phyloP scores from a whole-genome alignment of 2,113 vertebrate species.

The Heliornis fulica region DNA sequence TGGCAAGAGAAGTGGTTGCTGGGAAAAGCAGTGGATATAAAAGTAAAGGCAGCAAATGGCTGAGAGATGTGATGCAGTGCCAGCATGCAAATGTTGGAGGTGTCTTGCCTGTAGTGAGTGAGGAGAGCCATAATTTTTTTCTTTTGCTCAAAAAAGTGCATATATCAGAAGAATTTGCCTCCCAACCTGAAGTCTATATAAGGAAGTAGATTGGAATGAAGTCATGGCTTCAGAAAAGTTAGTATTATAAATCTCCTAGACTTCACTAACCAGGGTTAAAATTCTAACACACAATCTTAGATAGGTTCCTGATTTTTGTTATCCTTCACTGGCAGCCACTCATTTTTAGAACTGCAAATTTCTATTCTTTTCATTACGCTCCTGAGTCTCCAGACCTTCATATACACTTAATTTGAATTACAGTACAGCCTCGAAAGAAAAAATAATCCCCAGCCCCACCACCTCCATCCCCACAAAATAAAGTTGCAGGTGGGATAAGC shows the following conservation, averaged over 20 bases:
- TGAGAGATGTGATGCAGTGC: neutral
- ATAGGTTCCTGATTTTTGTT: neutral
- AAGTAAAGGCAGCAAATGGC: neutral
- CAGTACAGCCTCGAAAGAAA: neutral
- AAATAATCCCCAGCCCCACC: neutral
- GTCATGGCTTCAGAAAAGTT: neutral
- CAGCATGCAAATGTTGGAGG: neutral
- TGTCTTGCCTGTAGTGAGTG: neutral
- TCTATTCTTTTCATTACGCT: neutral
- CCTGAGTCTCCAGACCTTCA: neutral
- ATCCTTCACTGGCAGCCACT: neutral
- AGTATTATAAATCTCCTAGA: neutral
- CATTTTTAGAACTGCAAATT: neutral
- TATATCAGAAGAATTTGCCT: neutral
- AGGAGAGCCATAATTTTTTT: neutral
- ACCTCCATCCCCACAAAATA: neutral
- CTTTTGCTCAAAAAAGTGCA: rapidly evolving
- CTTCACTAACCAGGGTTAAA: neutral
- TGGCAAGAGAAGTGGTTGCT: neutral
- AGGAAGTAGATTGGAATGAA: neutral
- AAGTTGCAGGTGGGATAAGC: neutral
- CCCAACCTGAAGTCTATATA: neutral
- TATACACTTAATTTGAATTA: neutral
- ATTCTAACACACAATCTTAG: neutral
- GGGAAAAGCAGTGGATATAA: neutral